phyloP scores from a whole-genome alignment of 2,888 invertebrate species.

The Dastarcus helophoroides region DNA sequence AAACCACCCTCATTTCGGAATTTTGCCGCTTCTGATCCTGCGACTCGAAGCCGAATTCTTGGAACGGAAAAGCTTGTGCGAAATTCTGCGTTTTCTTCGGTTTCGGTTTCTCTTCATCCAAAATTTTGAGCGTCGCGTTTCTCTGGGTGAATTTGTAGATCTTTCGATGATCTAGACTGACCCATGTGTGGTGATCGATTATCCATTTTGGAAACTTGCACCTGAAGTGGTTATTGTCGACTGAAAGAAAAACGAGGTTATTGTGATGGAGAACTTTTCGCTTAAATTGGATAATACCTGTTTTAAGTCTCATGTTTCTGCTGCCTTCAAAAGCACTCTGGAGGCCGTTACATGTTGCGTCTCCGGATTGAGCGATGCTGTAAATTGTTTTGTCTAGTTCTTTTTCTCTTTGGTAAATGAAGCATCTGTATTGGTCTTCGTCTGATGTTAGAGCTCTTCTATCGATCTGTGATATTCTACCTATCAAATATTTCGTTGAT shows the following conservation, averaged over 20 bases:
- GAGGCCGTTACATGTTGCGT: conserved; percentile 69
- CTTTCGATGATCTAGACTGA: conserved; percentile 60
- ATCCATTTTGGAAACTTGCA: conserved; percentile 74
- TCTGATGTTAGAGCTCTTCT: conserved; percentile 48
- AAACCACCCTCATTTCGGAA: conserved; percentile 48
- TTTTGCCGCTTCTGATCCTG: conserved; percentile 32
- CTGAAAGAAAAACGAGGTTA: conserved; percentile 33
- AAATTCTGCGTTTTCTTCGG: conserved; percentile 22
- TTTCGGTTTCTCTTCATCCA: conserved; percentile 28
- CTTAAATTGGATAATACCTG: conserved; percentile 41
- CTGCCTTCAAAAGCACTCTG: conserved; percentile 67
- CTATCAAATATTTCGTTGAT: conserved; percentile 65
- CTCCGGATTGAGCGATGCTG: conserved; percentile 63
- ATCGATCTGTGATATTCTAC: conserved; percentile 53
- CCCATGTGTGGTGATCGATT: conserved; percentile 69
- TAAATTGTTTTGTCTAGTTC: conserved; percentile 47
- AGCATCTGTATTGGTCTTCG: conserved; percentile 73
- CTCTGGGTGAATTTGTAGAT: conserved; percentile 63
- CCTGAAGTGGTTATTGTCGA: conserved; percentile 60
- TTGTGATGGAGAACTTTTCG: not conserved
- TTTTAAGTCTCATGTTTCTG: conserved; percentile 63
- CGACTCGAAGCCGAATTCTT: conserved; percentile 31
- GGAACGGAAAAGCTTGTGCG: conserved; percentile 26
- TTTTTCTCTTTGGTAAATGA: conserved; percentile 54
- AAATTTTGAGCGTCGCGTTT: conserved; percentile 52